A percentile compares a stretch with the other conserved stretches of the same genome.
These are phyloP conservation scores for Triplophysa siluroides DNA, from an alignment of 2,113 vertebrate species.

Conservation along the genomic window DNA sequence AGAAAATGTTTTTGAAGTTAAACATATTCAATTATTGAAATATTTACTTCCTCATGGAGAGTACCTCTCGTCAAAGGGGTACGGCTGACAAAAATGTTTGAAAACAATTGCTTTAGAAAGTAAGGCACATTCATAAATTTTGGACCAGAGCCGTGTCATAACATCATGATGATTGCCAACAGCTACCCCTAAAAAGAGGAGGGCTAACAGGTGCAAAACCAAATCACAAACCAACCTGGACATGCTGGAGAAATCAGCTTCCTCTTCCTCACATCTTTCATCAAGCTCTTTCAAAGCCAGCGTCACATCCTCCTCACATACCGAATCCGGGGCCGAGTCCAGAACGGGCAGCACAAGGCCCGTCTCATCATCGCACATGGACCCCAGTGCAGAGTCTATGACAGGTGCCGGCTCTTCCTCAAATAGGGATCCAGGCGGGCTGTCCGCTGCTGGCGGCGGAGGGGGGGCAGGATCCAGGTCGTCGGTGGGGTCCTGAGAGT, in stretches of 20 bases:
- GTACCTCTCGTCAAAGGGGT: too few species aligned
- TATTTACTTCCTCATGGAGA: too few species aligned
- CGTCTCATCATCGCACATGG: slow-evolving; percentile 83
- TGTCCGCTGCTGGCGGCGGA: slow-evolving; percentile 77
- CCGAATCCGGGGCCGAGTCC: slow-evolving; percentile 83
- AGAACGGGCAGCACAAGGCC: slow-evolving; percentile 75
- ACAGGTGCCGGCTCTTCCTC: slow-evolving; percentile 81
- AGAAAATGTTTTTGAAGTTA: too few species aligned
- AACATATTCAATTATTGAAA: too few species aligned
- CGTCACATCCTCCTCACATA: slow-evolving; percentile 95
- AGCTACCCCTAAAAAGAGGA: neutral
- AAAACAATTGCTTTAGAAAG: neutral
- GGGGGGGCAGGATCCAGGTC: slow-evolving; percentile 76
- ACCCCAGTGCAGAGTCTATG: slow-evolving; percentile 80
- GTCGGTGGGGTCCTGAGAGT: slow-evolving; percentile 74
- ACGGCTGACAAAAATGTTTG: too few species aligned
- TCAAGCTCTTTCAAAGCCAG: slow-evolving; percentile 94
- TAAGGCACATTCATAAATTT: neutral
- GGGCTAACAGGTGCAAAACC: slow-evolving; percentile 4
- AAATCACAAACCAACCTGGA: slow-evolving; percentile 79
- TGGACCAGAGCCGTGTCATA: neutral
- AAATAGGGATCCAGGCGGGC: slow-evolving; percentile 84
- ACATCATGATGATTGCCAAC: neutral
- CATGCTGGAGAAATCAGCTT: slow-evolving; percentile 89
- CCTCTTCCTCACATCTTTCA: slow-evolving; percentile 94